phyloP scores from a whole-genome alignment of 2,797 vertebrate genomes.

The Onychomys arenicola region DNA sequence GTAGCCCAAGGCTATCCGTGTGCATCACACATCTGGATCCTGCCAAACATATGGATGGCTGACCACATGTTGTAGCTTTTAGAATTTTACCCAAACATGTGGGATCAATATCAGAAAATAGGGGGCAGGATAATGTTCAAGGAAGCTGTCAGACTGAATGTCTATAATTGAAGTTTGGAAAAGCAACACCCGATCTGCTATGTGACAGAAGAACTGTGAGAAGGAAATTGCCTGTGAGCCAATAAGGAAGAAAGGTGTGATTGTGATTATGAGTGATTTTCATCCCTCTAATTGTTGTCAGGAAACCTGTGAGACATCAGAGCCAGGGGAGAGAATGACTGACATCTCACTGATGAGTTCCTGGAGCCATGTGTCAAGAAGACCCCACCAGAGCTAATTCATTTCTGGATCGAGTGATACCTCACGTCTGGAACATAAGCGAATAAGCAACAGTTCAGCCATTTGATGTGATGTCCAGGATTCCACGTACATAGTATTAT shows the following conservation, averaged over 20 bases:
- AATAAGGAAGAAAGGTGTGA: conserved; percentile 81
- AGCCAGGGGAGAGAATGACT: conserved; percentile 64
- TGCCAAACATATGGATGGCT: conserved; percentile 46
- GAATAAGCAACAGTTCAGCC: neutral
- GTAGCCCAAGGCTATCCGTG: neutral
- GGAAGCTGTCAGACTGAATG: conserved; percentile 71
- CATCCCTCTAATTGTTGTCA: conserved; percentile 78
- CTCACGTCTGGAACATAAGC: neutral
- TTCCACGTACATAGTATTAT: conserved; percentile 51
- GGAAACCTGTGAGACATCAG: conserved; percentile 79
- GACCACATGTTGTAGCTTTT: neutral
- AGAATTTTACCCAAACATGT: conserved; percentile 69
- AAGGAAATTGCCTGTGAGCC: conserved; percentile 78
- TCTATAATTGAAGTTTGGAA: conserved; percentile 72
- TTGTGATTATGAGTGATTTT: conserved; percentile 81
- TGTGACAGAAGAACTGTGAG: conserved; percentile 69
- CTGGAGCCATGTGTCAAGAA: conserved; percentile 66
- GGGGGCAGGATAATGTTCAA: conserved; percentile 61
- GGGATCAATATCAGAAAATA: conserved; percentile 80
- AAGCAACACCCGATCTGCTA: conserved; percentile 66
- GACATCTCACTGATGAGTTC: conserved; percentile 75
- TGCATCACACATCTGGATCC: neutral
- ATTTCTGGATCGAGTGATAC: conserved; percentile 64
- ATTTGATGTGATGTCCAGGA: conserved; percentile 48
- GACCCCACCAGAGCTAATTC: conserved; percentile 53